Percentiles rank a stretch among this genome's conserved stretches.
Conservation (phyloP, 2,113 vertebrate species). For the Hyla sarda region DNA sequence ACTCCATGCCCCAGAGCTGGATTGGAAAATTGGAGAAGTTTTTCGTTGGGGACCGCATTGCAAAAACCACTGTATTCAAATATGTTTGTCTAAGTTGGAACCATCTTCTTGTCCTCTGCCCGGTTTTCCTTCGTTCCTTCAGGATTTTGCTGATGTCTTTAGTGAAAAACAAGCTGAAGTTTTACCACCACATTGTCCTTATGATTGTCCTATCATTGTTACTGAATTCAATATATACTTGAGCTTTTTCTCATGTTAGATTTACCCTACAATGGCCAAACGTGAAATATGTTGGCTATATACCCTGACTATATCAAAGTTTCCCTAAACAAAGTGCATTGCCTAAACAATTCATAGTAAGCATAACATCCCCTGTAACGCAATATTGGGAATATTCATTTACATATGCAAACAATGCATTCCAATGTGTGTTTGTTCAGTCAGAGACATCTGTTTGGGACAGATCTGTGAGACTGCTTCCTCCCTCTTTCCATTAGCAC, state of each 20-base stretch:
- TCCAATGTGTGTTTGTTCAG: constrained; percentile 45
- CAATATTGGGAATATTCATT: constrained; percentile 28
- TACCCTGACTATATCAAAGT: background rate
- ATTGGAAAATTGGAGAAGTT: too few relatives aligned
- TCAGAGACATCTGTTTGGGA: constrained; percentile 46
- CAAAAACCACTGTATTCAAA: too few relatives aligned
- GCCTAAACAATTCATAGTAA: background rate
- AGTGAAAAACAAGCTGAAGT: too few relatives aligned
- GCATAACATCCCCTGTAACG: constrained; percentile 11
- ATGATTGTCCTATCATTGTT: too few relatives aligned
- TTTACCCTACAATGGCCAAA: background rate
- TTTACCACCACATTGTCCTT: too few relatives aligned
- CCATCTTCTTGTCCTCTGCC: too few relatives aligned
- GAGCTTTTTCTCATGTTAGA: background rate
- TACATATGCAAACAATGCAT: constrained; percentile 41
- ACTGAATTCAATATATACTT: background rate
- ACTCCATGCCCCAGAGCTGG: too few relatives aligned
- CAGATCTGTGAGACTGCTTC: constrained; percentile 13
- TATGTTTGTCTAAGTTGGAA: too few relatives aligned
- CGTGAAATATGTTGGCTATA: too few relatives aligned
- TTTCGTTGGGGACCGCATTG: too few relatives aligned
- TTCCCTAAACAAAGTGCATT: background rate
- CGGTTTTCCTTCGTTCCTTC: too few relatives aligned
- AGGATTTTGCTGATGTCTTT: too few relatives aligned
- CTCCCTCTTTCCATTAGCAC: constrained; percentile 35